Evolutionary conservation across 2,888 invertebrate species (phyloP).

Genomic region (Deroplatys truncata): DNA sequence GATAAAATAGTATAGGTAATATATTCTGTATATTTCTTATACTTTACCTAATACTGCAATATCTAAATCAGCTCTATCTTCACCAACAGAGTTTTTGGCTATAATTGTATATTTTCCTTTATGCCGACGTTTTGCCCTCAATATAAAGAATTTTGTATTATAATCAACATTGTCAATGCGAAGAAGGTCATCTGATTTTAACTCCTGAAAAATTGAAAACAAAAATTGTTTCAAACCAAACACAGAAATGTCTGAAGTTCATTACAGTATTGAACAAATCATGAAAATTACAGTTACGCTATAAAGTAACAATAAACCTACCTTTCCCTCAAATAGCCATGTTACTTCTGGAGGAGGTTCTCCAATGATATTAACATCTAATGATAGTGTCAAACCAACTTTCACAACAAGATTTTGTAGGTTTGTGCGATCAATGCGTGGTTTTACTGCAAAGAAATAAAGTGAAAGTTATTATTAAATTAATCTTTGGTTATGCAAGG

Average conservation of each 20-base stretch:
- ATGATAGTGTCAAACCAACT: conserved; percentile 78
- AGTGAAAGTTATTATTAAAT: background rate
- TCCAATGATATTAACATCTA: conserved; percentile 86
- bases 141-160: conserved; percentile 84
- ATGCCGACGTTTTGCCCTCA: conserved; percentile 74
- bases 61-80: conserved; percentile 87
- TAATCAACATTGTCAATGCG: conserved; percentile 83
- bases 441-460: conserved; percentile 68
- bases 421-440: conserved; percentile 88
- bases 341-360: conserved; percentile 90
- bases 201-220: conserved; percentile 37
- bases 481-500: too few species aligned
- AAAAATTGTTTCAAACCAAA: background rate
- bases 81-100: conserved; percentile 89
- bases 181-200: conserved; percentile 45
- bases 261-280: background rate
- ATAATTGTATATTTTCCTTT: conserved; percentile 85
- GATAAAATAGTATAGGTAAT: too few species aligned
- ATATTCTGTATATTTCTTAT: too few species aligned
- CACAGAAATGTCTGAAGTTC: background rate
- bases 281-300: background rate
- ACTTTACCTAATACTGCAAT: conserved; percentile 67
- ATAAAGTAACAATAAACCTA: conserved; percentile 29
- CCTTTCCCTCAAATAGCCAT: conserved; percentile 76
- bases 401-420: conserved; percentile 80